Evolutionary conservation across 2,888 invertebrate genomes (phyloP).

Genomic region (Euzetes globulus): DNA sequence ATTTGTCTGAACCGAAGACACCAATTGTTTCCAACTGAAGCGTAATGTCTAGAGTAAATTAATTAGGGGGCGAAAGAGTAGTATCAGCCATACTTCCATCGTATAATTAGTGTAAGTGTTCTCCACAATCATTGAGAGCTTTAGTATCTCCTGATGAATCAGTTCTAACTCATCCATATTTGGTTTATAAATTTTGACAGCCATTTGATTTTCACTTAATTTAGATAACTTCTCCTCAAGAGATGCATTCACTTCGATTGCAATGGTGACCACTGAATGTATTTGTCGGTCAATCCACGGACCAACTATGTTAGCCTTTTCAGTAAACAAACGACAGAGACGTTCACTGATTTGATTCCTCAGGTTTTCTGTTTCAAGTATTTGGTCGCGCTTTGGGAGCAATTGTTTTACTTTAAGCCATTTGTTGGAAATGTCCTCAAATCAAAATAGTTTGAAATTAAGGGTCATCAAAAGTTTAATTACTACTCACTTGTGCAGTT

Average conservation of each 20-base stretch:
- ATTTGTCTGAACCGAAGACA: too few species aligned
- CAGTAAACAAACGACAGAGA: slow-evolving; percentile 93
- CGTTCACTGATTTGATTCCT: slow-evolving; percentile 97
- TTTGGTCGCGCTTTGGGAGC: slow-evolving; percentile 92
- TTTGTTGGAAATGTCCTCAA: slow-evolving; percentile 75
- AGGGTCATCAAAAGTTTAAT: too few species aligned
- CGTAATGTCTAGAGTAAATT: too few species aligned
- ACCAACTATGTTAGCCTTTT: slow-evolving; percentile 96
- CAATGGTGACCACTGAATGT: slow-evolving; percentile 95
- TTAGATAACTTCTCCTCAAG: slow-evolving; percentile 91
- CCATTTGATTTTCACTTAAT: slow-evolving; percentile 48
- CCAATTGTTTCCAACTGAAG: too few species aligned
- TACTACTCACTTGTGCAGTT: slow-evolving; percentile 59
- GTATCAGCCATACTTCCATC: too few species aligned
- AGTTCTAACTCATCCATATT: too few species aligned
- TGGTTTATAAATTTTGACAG: too few species aligned
- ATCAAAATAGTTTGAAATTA: too few species aligned
- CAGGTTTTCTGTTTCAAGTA: slow-evolving; percentile 87
- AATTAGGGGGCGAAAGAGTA: too few species aligned
- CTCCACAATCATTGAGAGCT: too few species aligned
- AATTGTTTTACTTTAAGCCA: slow-evolving; percentile 92
- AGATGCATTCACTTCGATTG: slow-evolving; percentile 89
- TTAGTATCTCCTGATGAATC: too few species aligned
- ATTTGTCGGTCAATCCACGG: slow-evolving; percentile 99
- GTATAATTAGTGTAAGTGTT: too few species aligned